phyloP scores from a whole-genome alignment of 2,888 invertebrate genomes.

The Oxycera nigricornis region DNA sequence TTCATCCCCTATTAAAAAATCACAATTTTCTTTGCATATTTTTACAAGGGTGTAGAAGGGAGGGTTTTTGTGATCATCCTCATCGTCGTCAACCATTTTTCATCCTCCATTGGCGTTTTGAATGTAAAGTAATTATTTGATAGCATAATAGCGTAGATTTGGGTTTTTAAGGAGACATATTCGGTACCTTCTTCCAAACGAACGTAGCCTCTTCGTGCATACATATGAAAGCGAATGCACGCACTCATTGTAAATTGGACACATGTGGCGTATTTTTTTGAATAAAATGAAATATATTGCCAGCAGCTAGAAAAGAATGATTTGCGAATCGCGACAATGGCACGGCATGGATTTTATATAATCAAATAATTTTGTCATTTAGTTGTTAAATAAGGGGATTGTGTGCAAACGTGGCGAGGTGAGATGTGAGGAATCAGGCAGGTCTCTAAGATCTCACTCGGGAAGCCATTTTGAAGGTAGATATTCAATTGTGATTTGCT shows the following conservation, averaged over 20 bases:
- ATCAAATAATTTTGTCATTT: slow-evolving; percentile 48
- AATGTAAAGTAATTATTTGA: slow-evolving; percentile 32
- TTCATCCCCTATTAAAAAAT: background rate
- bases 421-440: slow-evolving; percentile 1
- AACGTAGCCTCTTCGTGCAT: too few species aligned
- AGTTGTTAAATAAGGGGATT: slow-evolving; percentile 43
- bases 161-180: background rate
- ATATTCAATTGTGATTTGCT: background rate
- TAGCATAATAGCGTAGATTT: slow-evolving; percentile 20
- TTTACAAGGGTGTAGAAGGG: too few species aligned
- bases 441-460: slow-evolving; percentile 16
- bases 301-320: background rate
- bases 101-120: slow-evolving; percentile 33
- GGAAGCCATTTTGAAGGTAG: slow-evolving; percentile 45
- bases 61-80: background rate
- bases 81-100: slow-evolving; percentile 22
- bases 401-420: background rate
- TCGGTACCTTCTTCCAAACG: too few species aligned
- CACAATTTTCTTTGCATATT: background rate
- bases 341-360: slow-evolving; percentile 41
- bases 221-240: background rate
- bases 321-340: slow-evolving; percentile 15
- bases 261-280: slow-evolving; percentile 24
- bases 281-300: slow-evolving; percentile 19
- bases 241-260: slow-evolving; percentile 5